Conservation (phyloP, 2,797 vertebrate species). For the Pogonophryne albipinna region DNA sequence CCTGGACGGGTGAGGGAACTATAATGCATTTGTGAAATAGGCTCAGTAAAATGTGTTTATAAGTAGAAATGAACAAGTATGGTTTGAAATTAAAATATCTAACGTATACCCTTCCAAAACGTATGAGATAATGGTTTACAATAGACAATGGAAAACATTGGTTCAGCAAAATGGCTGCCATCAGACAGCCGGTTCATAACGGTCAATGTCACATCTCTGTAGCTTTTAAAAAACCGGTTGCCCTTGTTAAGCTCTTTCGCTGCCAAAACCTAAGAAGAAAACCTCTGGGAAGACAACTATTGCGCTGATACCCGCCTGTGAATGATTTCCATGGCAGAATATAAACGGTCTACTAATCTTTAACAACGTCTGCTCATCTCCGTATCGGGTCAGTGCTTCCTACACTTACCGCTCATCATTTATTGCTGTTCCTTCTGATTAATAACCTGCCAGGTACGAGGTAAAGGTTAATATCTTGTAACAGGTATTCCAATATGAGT, state of each 20-base stretch:
- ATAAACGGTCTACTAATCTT: conserved; percentile 25
- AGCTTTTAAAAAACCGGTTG: neutral
- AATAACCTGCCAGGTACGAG: conserved; percentile 41
- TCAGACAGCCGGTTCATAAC: neutral
- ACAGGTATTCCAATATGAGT: conserved; percentile 18
- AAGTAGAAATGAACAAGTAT: neutral
- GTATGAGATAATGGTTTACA: neutral
- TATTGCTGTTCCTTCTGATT: conserved; percentile 23
- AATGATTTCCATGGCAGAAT: conserved; percentile 31
- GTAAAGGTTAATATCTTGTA: neutral
- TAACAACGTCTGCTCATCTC: conserved; percentile 23
- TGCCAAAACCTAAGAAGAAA: neutral
- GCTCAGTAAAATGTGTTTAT: conserved; percentile 1
- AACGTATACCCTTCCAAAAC: neutral
- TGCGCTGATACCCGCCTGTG: conserved; percentile 43
- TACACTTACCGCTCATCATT: neutral
- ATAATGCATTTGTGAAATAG: no score
- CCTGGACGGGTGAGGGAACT: conserved; percentile 91
- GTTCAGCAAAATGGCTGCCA: neutral
- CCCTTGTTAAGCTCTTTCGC: neutral
- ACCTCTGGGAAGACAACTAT: conserved; percentile 5
- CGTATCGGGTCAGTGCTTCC: conserved; percentile 9
- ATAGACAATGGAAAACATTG: neutral
- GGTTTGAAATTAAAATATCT: neutral
- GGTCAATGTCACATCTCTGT: neutral